Base-by-base conservation (phyloP, 2,113 vertebrate species). In the Onychostruthus taczanowskii region DNA sequence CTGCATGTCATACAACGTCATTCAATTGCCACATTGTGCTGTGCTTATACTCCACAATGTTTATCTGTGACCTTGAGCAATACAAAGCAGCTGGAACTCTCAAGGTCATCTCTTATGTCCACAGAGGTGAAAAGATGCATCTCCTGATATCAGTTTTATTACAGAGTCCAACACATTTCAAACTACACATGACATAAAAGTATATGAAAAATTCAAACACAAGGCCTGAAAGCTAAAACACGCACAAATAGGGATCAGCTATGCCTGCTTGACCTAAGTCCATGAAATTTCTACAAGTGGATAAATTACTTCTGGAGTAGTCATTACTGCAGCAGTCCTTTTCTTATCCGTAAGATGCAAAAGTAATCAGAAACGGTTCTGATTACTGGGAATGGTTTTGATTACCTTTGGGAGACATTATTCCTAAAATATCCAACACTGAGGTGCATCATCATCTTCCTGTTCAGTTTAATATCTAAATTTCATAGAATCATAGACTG, bases 61-160 rank as follows among this genome's bases (percentile, higher is more conserved):
- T 76, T 64, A 64, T 73, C 68, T 75, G 18, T 56, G 63, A 91
- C 33, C 50, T 78, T 73, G 20, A 67, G 31, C 24, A 89, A 89
- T 7, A 73, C 26, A 81, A 82, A 89, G 52, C 33, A 50, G 16
- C 24, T 85, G 17, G 41, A 78, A 58, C 8, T 59, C 61, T 30
- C 61, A 58, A 53, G 11, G 43, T 63, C 0, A 0, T 49, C 35
- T 78, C 62, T 64, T 49, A n/a, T 3, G 3, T 33, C 49, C 73
- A 11, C 16, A 56, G 27, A 91, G 21, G 46, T 61, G 56, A 53
- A 72, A 3, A 86, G 30, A 75, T 47, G 24, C 9, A 35, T 44
- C 35, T 82, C 43, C 53, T 83, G 13, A 11, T 47, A 67, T 0
- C 15, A 72, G 33, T 46, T 93, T 52, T 88, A 61, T 47, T 88